Base-by-base conservation (phyloP, 2,113 vertebrate genomes). In the Bambusicola thoracicus region DNA sequence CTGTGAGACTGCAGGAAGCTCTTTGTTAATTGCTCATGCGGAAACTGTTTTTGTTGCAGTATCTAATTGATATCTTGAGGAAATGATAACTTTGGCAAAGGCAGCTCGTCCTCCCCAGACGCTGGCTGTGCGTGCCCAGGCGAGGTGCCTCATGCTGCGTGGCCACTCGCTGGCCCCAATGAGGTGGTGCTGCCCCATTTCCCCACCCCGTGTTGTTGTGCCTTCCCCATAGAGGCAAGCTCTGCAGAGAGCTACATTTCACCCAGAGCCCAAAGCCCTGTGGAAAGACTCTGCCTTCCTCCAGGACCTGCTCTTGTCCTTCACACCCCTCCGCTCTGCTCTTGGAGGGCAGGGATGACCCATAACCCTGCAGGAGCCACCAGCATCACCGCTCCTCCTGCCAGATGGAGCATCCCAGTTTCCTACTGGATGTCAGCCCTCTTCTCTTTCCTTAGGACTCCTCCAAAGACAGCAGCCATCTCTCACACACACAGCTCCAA, bases 11-110 rank as follows among this genome's bases (percentile, higher is more conserved):
- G 93, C 12, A 2, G 94, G 80, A 48, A 94, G 25, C 61, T 79
- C 85, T 94, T 36, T 77, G 81, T 82, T 69, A 81, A 79, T 43
- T 92, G 65, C 49, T 91, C 93, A 88, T 58, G 94, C 44, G 32
- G 85, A 94, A 95, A 92, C n/a, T 82, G 68, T 81, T 95, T 95
- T 85, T 65, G 85, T 90, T 94, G 94, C 13, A 2, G 21, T 62
- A 80, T 40, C 82, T 94, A 95, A 95, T 81, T 94, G 95, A 90
- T 72, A 88, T 93, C 81, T 83, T 67, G 85, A 82, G 92, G 73
- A 88, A 95, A 88, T 2, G 2, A 49, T 34, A 38, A 86, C 80
- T 90, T 72, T 40, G 40, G 34, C 85, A 63, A 74, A 81, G 68
- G 5, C 22, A 41, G 20, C 0, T 0, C 61, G 29, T 55, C 51